Conservation (phyloP, 2,888 invertebrate species). For the Deroplatys truncata region DNA sequence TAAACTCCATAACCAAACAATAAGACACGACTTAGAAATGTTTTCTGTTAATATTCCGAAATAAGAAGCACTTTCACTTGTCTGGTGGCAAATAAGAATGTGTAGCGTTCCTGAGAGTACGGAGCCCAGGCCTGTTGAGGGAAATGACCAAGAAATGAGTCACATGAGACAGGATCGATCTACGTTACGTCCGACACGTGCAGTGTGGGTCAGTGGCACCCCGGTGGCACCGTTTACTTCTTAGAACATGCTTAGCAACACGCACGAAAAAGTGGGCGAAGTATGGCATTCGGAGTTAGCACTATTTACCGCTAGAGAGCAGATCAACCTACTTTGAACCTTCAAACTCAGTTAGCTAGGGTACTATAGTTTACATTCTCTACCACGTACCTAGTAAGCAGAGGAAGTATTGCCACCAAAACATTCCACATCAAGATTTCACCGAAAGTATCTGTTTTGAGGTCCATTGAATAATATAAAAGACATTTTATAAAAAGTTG, state of each 20-base stretch:
- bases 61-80: not conserved
- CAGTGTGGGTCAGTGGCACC: not conserved
- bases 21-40: too few species aligned
- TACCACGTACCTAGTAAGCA: too few species aligned
- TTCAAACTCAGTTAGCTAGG: too few species aligned
- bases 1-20: too few species aligned
- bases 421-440: too few species aligned
- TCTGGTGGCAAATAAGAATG: not conserved
- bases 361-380: too few species aligned
- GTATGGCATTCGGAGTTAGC: not conserved
- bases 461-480: too few species aligned
- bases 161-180: not conserved
- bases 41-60: too few species aligned
- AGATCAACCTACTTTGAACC: not conserved
- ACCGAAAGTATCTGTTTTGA: too few species aligned
- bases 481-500: too few species aligned
- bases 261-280: not conserved
- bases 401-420: too few species aligned
- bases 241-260: not conserved
- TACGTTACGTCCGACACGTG: not conserved
- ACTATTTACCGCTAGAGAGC: not conserved
- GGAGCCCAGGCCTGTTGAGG: not conserved
- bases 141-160: not conserved
- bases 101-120: not conserved
- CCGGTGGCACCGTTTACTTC: not conserved